Base-by-base conservation (phyloP, 2,888 invertebrate genomes). In the Luperina testacea region DNA sequence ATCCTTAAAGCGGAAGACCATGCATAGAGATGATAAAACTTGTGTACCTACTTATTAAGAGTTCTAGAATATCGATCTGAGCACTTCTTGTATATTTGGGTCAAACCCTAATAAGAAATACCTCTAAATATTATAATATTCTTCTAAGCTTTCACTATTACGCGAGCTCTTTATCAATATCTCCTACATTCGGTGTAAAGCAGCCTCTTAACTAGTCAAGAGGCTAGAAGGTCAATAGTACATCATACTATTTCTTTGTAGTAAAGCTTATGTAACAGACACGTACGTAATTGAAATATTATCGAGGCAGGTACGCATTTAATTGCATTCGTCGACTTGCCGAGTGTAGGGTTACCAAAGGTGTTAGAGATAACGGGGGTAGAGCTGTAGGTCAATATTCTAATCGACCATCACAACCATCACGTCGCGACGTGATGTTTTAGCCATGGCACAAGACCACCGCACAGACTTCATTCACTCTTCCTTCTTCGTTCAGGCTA, bases 261-360 rank as follows among this genome's bases (percentile, higher is more conserved):
- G 71, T 84, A 57, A 53, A 7, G 13, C 67, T 88, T 89, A 78
- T 69, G 77, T 81, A 89, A 87, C 71, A 11, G 57, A 77, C n/a
- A 89, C 81, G 85, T 87, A 89, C 81, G 85, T 87, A 85, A 87
- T 82, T 87, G 83, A 89, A 86, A 81, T 85, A 83, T 81, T 77
- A 81, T 79, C 71, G 76, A 76, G 69, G 65, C 79, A 80, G 77
- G 48, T 82, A 79, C 79, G 69, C 70, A 74, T 77, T 85, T 87
- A 87, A 88, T 86, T 87, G 83, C 63, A 78, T 71, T 79, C 73
- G 72, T 78, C 75, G 81, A 78, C 69, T 82, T 75, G 68, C 53
- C 6, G 57, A 65, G n/a, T 57, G 20, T 80, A 81, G 78, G 81
- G 81, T 67, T 88, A 78, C 45, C 75, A 45, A 57, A 5, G n/a